Base-by-base conservation (phyloP, 2,888 invertebrate genomes). In the Spodoptera exigua region DNA sequence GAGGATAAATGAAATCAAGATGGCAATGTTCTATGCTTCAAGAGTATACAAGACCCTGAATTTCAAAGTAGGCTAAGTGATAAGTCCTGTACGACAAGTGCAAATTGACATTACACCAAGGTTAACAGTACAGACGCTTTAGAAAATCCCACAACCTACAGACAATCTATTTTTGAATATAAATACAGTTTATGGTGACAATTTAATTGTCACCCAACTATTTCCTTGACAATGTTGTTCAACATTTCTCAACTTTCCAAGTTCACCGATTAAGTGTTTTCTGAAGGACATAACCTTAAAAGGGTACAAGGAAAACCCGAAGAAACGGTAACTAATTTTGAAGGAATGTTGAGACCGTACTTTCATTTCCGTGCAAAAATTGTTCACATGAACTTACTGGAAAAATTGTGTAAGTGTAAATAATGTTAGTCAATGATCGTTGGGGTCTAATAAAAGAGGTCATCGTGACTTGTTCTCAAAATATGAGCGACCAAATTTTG, bases 381-480 rank as follows among this genome's bases (percentile, higher is more conserved):
- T 52, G 27, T 55, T 44, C 32, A 34, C 57, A 27, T 27, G 27
- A n/a, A 46, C 37, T 9, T 18, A 27, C 27, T 52, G 69, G 53
- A 60, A 73, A 63, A 35, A 47, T 48, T 61, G 47, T 56, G 54
- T 36, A 52, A 16, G 43, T 59, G 61, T 57, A 71, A 76, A 73
- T 53, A 52, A 55, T 43, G 14, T 62, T 40, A 65, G 56, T 52
- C 39, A 71, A 68, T 54, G 27, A 46, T 61, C 14, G 7, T 46
- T 39, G 10, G 35, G 43, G 41, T 61, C 55, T 64, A 66, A 52
- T 37, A 53, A 46, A 45, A 27, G 46, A 39, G 44, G 60, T 51
- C 49, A 34, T 35, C 52, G 62, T 79, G 80, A 76, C 55, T 69
- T 63, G 43, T 18, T 65, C 45, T 62, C 14, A 45, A 76, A 70